These are phyloP conservation scores for Acronicta psi DNA, from an alignment of 2,888 invertebrate genomes.

Conservation along the genomic window DNA sequence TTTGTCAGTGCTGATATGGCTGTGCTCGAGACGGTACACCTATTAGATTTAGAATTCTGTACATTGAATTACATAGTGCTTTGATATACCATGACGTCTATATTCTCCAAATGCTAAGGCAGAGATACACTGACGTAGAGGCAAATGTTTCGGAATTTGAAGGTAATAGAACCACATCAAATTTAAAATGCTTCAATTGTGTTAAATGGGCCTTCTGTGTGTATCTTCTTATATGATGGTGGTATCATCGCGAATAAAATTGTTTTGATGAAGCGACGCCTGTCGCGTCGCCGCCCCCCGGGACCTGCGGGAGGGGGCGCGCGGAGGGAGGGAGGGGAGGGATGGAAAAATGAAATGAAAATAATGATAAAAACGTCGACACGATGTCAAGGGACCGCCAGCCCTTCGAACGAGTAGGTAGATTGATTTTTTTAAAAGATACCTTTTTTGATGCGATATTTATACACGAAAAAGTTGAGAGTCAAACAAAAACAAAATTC, in stretches of 20 bases:
- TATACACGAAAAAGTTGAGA: neutral
- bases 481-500: neutral
- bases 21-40: too few relatives aligned
- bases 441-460: constrained; percentile 9
- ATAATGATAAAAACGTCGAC: constrained; percentile 77
- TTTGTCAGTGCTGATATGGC: too few relatives aligned
- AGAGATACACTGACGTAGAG: too few relatives aligned
- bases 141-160: too few relatives aligned
- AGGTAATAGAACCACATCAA: too few relatives aligned
- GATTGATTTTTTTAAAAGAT: constrained; percentile 49
- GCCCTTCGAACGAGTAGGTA: constrained; percentile 52
- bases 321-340: constrained; percentile 38
- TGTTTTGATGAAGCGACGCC: constrained; percentile 76
- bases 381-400: constrained; percentile 59
- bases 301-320: constrained; percentile 37
- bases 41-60: too few relatives aligned
- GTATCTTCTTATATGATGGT: neutral
- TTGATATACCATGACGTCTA: too few relatives aligned
- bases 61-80: too few relatives aligned
- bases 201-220: constrained; percentile 18
- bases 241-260: constrained; percentile 56
- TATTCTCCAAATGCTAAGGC: too few relatives aligned
- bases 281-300: constrained; percentile 60
- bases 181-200: neutral
- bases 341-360: constrained; percentile 72